Evolutionary conservation across 2,888 invertebrate species (phyloP).

Genomic region (Parnassius mnemosyne): DNA sequence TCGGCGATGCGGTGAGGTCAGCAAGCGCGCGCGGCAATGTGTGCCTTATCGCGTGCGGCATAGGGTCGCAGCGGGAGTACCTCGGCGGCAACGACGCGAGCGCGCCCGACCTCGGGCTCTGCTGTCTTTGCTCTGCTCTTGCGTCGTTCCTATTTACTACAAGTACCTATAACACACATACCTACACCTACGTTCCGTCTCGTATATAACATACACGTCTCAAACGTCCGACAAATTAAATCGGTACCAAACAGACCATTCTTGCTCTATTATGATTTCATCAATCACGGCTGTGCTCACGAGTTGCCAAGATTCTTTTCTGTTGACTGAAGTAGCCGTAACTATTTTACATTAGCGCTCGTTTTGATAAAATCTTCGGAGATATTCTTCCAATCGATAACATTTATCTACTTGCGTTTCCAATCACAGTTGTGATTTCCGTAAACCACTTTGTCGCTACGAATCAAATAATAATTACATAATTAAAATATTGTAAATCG

Average conservation of each 20-base stretch:
- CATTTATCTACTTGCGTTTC: constrained; percentile 4
- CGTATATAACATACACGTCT: constrained; percentile 21
- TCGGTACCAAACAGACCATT: constrained; percentile 8
- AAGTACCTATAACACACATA: constrained; percentile 28
- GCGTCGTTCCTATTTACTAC: constrained; percentile 59
- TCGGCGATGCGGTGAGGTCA: constrained; percentile 76
- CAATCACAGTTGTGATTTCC: constrained; percentile 8
- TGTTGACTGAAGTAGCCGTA: constrained; percentile 7
- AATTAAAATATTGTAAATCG: constrained; percentile 3
- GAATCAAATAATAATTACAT: constrained; percentile 1
- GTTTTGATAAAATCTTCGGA: neutral
- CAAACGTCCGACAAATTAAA: constrained; percentile 6
- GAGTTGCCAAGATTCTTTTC: constrained; percentile 21
- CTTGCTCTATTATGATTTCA: constrained; percentile 15
- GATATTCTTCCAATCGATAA: constrained; percentile 10
- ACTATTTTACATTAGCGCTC: constrained; percentile 8
- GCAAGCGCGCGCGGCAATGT: constrained; percentile 65
- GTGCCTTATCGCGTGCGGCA: constrained; percentile 69
- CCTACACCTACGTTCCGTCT: constrained; percentile 29
- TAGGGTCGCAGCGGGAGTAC: constrained; percentile 59
- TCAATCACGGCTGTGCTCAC: constrained; percentile 13
- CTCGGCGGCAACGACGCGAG: constrained; percentile 46
- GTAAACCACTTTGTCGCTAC: constrained; percentile 5
- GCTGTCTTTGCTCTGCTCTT: constrained; percentile 71
- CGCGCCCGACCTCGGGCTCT: constrained; percentile 61